Evolutionary conservation across 2,888 invertebrate species (phyloP), one percentile per base, ranked within the genome.

Genomic region (Pachliopta kotzebuea): DNA sequence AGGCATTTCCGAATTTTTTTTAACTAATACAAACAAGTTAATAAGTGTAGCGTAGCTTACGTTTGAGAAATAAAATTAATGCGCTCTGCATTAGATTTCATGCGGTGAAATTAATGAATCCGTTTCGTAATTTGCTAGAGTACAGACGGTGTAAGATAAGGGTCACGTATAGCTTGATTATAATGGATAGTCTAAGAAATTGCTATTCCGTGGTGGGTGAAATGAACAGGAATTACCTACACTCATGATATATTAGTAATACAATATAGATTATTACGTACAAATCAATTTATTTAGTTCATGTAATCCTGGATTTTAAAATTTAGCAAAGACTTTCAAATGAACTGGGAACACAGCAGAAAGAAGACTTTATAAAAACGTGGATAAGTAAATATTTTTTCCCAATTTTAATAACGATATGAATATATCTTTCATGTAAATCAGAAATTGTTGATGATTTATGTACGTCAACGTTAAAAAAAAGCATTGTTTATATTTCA

Each of bases 131-230:
- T 62, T 65, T 65, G 50, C 62, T 54, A 17, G 61, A 62, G 17
- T 54, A 20, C 57, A 61, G 60, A 65, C 65, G 54, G 57, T 58
- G 61, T 58, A 55, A 62, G 50, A 65, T 58, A 58, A 57, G 61
- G 62, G 65, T 62, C 65, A 65, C 65, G 61, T 65, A 58, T 50
- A 29, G 42, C 65, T 62, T 62, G 62, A 65, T 65, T 62, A 65
- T 65, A 65, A 65, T 62, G 65, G 65, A 65, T 65, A 62, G 61
- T 26, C 58, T 58, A 14, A 65, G 57, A 62, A 62, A 65, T 65
- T 62, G 50, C 58, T 62, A 58, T 58, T 58, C 58, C 61, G 65
- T 62, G 58, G 65, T 55, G 42, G 65, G 65, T 59, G 58, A 31
- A 55, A 17, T 54, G 58, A 55, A 62, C 58, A 50, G 58, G 55